Evolutionary conservation across 2,797 vertebrate genomes (phyloP), one percentile per base, ranked within the genome.

Genomic region (Chelon labrosus): DNA sequence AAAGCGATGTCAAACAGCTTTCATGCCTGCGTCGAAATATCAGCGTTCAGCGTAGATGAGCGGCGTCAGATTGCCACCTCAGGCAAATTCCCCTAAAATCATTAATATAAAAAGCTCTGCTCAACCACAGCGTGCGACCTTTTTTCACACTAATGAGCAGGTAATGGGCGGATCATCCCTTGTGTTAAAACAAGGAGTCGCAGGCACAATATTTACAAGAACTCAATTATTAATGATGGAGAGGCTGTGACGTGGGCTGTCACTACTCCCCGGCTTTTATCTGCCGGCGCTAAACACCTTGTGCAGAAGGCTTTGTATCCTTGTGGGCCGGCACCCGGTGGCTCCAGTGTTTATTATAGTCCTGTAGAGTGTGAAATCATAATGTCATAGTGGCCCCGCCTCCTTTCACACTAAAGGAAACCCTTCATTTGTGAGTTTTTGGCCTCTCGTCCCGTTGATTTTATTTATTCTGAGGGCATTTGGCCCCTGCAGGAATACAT

Each of bases 141-240:
- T 65, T 70, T 63, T 64, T 46, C 65, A 57, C 76, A 56, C 65
- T n/a, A 85, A 91, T 86, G 78, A 87, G 88, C 72, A 85, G 76
- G 70, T 91, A 85, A 91, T 84, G 83, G 76, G 6, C 68, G 42
- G 65, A 67, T 57, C 77, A 82, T 75, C 75, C 64, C 50, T 73
- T 70, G 76, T 65, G 56, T 80, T 55, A 67, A 85, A 81, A 84
- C 76, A 73, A 70, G 63, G 42, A 81, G 79, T 68, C 77, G 31
- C 41, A 17, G 80, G 75, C 72, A 42, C 87, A 81, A 73, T 85
- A 86, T 91, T 83, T 91, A 87, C 82, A 82, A 80, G 74, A 83
- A 56, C 70, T 89, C 79, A 79, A 82, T 90, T 91, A 91, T 89
- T 91, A 74, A 90, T 79, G 77, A 85, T 47, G 68, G 74, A 65